phyloP scores from a whole-genome alignment of 2,113 vertebrate genomes.

The Sylvilagus bachmani region DNA sequence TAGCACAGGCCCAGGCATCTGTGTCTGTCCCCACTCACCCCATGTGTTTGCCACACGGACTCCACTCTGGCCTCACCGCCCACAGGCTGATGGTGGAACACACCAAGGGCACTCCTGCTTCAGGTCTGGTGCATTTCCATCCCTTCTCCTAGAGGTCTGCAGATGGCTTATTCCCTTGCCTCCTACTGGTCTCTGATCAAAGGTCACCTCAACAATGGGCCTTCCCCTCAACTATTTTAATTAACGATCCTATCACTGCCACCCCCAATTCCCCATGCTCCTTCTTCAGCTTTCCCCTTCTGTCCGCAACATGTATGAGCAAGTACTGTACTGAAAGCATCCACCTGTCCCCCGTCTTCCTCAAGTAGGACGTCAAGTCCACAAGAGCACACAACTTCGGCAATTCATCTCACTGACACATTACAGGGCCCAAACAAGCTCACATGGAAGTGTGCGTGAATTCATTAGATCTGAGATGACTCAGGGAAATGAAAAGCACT shows the following conservation, averaged over 20 bases:
- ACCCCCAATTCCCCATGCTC: not conserved
- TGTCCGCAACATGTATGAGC: not conserved
- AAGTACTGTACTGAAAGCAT: not conserved
- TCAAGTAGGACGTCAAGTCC: not conserved
- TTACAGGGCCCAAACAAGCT: not conserved
- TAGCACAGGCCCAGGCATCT: accelerated
- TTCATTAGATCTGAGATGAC: not conserved
- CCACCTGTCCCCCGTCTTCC: not conserved
- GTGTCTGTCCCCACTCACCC: not conserved
- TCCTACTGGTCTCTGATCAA: not conserved
- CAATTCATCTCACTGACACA: not conserved
- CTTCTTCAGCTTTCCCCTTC: not conserved
- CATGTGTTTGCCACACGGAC: not conserved
- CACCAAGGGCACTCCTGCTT: not conserved
- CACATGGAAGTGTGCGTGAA: not conserved
- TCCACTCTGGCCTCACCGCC: not conserved
- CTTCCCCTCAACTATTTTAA: not conserved
- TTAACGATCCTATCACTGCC: not conserved
- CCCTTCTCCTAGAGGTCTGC: not conserved
- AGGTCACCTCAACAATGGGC: not conserved
- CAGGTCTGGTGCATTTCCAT: not conserved
- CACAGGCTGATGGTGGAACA: not conserved
- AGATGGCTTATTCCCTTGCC: not conserved
- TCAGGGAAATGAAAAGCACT: not conserved
- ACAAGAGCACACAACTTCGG: not conserved